Conservation (phyloP, 1,140 invertebrate species). For the Bombus polaris region DNA sequence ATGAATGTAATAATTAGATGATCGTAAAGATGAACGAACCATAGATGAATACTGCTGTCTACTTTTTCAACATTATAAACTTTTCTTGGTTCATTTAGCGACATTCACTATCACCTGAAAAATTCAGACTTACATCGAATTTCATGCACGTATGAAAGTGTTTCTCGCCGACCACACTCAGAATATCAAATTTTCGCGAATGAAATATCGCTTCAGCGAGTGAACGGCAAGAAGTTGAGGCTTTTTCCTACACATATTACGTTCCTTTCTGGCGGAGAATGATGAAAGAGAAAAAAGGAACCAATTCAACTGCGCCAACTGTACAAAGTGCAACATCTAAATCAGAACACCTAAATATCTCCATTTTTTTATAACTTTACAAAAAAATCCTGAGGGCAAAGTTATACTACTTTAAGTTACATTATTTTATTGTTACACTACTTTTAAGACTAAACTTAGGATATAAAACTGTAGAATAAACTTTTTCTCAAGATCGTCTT, state of each 20-base stretch:
- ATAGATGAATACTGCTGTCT: neutral
- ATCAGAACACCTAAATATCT: no score
- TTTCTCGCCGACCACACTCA: neutral
- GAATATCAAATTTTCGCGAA: slow-evolving; percentile 26
- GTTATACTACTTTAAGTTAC: no score
- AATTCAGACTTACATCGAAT: neutral
- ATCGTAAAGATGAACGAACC: no score
- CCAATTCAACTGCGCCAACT: slow-evolving; percentile 1
- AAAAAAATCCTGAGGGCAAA: no score
- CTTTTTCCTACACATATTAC: neutral
- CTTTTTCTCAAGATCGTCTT: no score
- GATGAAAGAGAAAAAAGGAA: slow-evolving; percentile 3
- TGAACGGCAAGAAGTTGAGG: slow-evolving; percentile 13
- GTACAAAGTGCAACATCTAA: no score
- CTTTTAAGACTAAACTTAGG: no score
- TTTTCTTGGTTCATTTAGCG: neutral
- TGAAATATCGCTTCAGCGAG: neutral
- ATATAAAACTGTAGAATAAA: no score
- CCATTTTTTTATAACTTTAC: no score
- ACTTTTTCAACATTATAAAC: neutral
- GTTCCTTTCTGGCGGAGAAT: neutral
- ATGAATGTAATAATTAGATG: no score
- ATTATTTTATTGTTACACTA: no score
- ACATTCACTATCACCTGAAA: neutral
- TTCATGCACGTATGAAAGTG: slow-evolving; percentile 14